Percentiles rank a stretch among this genome's conserved stretches.
These are phyloP conservation scores for Balaeniceps rex DNA, from an alignment of 2,113 vertebrate genomes.

Conservation along the genomic window DNA sequence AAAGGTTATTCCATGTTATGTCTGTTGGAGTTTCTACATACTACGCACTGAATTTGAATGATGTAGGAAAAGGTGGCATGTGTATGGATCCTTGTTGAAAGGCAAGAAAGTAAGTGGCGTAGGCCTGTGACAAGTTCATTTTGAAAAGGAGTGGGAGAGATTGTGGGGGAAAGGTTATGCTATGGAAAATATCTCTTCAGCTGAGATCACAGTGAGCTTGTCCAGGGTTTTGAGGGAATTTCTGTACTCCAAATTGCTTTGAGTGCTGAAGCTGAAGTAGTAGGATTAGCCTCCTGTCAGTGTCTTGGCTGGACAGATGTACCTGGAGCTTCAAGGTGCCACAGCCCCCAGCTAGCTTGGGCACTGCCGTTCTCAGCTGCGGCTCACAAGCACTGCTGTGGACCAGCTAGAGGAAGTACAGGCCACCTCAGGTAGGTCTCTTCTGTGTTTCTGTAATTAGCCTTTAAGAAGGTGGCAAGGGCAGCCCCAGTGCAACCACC, in stretches of 20 bases:
- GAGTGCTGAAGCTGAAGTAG: background rate
- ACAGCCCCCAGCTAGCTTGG: background rate
- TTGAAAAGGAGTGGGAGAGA: background rate
- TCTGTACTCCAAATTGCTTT: background rate
- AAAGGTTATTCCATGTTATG: background rate
- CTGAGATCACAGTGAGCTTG: background rate
- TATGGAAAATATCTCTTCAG: background rate
- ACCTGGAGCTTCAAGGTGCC: background rate
- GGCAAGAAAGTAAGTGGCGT: background rate
- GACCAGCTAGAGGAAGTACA: background rate
- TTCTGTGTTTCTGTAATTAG: background rate
- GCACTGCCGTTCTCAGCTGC: accelerated
- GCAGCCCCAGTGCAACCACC: background rate
- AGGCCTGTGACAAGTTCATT: background rate
- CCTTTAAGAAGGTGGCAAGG: background rate
- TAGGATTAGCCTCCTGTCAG: background rate
- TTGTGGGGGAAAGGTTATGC: background rate
- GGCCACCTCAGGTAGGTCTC: background rate
- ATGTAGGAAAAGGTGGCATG: background rate
- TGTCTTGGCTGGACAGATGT: background rate
- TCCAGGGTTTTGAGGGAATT: background rate
- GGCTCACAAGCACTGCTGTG: background rate
- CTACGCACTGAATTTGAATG: background rate
- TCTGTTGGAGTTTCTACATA: background rate
- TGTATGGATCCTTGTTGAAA: background rate